Conservation (phyloP, 2,888 invertebrate species). For the Kryphioiulus occultus region DNA sequence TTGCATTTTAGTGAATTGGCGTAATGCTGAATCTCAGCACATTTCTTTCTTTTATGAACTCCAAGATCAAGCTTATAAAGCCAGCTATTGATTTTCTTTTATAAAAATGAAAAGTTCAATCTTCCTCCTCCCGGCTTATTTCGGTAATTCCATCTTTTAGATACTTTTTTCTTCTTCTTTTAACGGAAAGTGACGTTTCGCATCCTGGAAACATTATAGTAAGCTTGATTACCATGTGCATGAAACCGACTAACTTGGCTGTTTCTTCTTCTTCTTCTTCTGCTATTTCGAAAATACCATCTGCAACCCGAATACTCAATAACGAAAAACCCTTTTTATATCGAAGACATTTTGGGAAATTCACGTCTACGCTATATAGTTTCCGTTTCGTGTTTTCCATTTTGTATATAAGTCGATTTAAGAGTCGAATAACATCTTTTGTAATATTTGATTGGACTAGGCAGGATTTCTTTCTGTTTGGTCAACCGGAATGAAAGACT, state of each 20-base stretch:
- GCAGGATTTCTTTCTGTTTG: constrained; percentile 14
- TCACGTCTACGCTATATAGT: background rate
- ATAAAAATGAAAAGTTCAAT: constrained; percentile 19
- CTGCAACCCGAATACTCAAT: background rate
- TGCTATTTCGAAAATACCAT: background rate
- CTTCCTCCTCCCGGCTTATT: constrained; percentile 14
- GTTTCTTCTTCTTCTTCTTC: background rate
- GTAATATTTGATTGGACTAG: constrained; percentile 6
- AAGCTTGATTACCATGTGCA: constrained; percentile 16
- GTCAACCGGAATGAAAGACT: background rate
- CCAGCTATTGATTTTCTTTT: background rate
- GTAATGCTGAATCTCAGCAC: background rate
- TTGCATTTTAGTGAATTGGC: background rate
- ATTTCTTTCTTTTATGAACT: background rate
- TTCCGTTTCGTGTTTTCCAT: background rate
- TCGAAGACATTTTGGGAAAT: background rate
- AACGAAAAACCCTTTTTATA: background rate
- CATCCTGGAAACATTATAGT: constrained; percentile 6
- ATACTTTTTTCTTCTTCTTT: background rate
- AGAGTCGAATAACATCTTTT: background rate
- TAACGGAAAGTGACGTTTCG: background rate
- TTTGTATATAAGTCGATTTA: background rate
- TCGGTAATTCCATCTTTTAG: background rate
- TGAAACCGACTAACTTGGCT: background rate
- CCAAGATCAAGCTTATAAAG: background rate